phyloP scores from a whole-genome alignment of 2,113 vertebrate species.

The Cynopterus brachyotis region DNA sequence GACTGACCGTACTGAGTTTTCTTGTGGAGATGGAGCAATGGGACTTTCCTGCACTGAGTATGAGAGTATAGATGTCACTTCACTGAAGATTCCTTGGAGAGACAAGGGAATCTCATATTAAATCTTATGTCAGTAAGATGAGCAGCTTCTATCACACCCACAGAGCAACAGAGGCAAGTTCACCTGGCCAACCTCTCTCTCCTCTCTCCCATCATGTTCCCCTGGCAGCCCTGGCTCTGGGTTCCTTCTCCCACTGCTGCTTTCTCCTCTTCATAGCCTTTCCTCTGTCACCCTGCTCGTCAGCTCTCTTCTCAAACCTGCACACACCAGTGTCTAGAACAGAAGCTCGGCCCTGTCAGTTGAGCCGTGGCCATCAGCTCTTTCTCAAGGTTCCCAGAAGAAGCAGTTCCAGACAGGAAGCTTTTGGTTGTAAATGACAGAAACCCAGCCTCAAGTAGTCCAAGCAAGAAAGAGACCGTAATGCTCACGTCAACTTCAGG shows the following conservation, averaged over 20 bases:
- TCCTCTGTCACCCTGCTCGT: background rate
- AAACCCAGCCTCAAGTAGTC: background rate
- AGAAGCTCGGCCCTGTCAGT: background rate
- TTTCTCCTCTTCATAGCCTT: background rate
- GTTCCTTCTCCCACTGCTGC: background rate
- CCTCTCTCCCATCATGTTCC: background rate
- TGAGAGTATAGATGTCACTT: background rate
- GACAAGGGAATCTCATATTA: background rate
- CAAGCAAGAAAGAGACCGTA: background rate
- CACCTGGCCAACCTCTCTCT: rapidly evolving
- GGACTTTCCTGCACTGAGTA: background rate
- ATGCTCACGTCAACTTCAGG: background rate
- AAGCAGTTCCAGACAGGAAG: background rate
- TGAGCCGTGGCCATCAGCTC: background rate
- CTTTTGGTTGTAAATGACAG: background rate
- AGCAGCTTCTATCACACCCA: background rate
- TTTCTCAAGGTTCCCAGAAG: background rate
- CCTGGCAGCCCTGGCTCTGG: background rate
- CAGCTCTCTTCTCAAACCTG: background rate
- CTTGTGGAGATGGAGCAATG: background rate
- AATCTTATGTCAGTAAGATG: background rate
- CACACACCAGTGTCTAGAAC: background rate
- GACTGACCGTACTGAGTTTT: background rate
- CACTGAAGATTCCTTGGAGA: background rate
- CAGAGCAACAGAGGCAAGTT: background rate